Conservation (phyloP, 2,888 invertebrate species). For the Lampropteryx suffumata region DNA sequence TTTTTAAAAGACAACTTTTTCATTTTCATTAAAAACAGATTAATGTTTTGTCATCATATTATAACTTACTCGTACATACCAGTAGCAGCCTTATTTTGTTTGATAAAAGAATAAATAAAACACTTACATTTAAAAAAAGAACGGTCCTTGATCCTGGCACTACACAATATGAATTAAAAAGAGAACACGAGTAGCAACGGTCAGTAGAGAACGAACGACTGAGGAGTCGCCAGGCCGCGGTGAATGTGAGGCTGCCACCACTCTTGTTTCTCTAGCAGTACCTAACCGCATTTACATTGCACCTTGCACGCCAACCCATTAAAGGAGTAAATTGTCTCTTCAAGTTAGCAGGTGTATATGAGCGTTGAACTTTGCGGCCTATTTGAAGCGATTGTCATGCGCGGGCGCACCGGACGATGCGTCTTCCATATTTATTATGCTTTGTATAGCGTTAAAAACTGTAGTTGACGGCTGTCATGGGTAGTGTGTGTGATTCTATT, state of each 20-base stretch:
- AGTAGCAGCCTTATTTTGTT: neutral
- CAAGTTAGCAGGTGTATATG: conserved; percentile 65
- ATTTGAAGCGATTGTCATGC: conserved; percentile 67
- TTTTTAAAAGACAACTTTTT: no score
- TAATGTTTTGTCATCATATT: no score
- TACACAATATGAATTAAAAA: conserved; percentile 54
- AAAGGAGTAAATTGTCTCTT: conserved; percentile 48
- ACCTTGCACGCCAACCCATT: conserved; percentile 46
- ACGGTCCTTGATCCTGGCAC: conserved; percentile 55
- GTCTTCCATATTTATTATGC: conserved; percentile 57
- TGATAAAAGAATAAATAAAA: conserved; percentile 1
- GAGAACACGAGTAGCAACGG: conserved; percentile 22
- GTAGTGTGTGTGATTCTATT: conserved; percentile 14
- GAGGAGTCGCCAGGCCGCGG: conserved; percentile 67
- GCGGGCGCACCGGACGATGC: conserved; percentile 44
- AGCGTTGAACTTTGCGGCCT: conserved; percentile 76
- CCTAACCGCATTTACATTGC: conserved; percentile 53
- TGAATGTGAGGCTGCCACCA: conserved; percentile 74
- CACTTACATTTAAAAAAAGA: conserved; percentile 36
- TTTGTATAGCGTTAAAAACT: conserved; percentile 36
- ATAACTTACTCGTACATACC: no score
- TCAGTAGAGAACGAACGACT: conserved; percentile 56
- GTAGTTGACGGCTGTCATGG: conserved; percentile 20
- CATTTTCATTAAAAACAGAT: no score
- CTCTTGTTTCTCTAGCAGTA: conserved; percentile 59